Evolutionary conservation across 2,888 invertebrate species (phyloP), one percentile per base, ranked within the genome.

Genomic region (Parnassius orleans): DNA sequence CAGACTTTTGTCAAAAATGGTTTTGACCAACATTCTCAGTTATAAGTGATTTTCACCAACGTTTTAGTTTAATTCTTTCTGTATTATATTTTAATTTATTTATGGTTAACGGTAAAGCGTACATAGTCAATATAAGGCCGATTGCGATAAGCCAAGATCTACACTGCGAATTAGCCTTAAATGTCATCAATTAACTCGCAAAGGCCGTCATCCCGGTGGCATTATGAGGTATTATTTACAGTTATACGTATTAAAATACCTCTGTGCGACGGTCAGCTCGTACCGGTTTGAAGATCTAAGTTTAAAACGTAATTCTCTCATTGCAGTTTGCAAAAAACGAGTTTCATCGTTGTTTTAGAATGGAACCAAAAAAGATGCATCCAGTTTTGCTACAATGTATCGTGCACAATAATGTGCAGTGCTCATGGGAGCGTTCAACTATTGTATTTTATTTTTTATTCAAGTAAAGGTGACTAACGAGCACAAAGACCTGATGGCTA

Each of bases 231-330:
- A 57, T 56, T 56, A 47, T 57, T 57, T 57, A 57, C 57, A 57
- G 57, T 57, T 57, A 33, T 33, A 57, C 50, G 48, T 24, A 48
- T 57, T 48, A 48, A 57, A 48, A 57, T 42, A 55, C 55, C 55
- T 9, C 47, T n/a, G 46, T 46, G 41, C 57, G 41, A 15, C 48
- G 24, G 48, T 43, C 42, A 53, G 42, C 10, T 41, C 24, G 53
- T 54, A 60, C 60, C 54, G 60, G 60, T 54, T 53, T 12, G n/a
- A 9, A 12, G 48, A 42, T 60, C 60, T 60, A 60, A 60, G 47
- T 60, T 60, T 41, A 41, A 53, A 41, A 2, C 9, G 53, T 41
- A 53, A 3, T 9, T 11, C 24, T 19, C 51, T 3, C 14, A 7
- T 52, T 47, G 56, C 3, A 12, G 24, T 53, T 48, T 41, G 41